phyloP scores from a whole-genome alignment of 1,140 invertebrate genomes.

The Metopolophium dirhodum region DNA sequence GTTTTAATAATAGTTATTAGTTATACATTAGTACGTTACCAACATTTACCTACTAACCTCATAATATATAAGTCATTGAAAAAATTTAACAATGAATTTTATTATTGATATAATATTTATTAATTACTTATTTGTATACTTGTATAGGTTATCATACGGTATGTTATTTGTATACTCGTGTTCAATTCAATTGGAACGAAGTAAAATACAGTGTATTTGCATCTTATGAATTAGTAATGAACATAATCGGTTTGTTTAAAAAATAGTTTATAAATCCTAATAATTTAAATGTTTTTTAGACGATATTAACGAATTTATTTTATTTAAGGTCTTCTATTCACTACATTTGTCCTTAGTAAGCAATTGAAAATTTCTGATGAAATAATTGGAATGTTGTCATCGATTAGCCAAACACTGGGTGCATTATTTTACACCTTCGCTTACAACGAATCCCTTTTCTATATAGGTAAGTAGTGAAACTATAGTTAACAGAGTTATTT shows the following conservation, averaged over 20 bases:
- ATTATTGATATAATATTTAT: background rate
- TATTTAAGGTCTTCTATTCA: slow-evolving; percentile 7
- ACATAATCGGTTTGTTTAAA: slow-evolving; percentile 72
- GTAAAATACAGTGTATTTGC: slow-evolving; percentile 84
- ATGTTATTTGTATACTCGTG: slow-evolving; percentile 81
- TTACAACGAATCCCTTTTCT: background rate
- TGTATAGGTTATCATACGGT: slow-evolving; percentile 78
- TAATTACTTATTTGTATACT: background rate
- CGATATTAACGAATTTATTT: background rate
- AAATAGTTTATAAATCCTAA: background rate
- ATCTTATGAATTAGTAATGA: slow-evolving; percentile 79
- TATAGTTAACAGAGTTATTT: too few species aligned
- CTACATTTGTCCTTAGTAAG: background rate
- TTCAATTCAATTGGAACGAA: slow-evolving; percentile 84
- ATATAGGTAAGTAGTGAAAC: background rate
- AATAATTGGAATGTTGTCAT: background rate
- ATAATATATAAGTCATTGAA: background rate
- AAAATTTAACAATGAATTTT: background rate
- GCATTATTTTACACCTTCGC: background rate
- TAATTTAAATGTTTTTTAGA: background rate
- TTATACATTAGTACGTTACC: too few species aligned
- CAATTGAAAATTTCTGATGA: background rate
- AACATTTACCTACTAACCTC: too few species aligned
- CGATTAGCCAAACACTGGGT: background rate
- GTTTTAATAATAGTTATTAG: background rate